Base-by-base conservation (phyloP, 2,797 vertebrate genomes). In the Pogonophryne albipinna region DNA sequence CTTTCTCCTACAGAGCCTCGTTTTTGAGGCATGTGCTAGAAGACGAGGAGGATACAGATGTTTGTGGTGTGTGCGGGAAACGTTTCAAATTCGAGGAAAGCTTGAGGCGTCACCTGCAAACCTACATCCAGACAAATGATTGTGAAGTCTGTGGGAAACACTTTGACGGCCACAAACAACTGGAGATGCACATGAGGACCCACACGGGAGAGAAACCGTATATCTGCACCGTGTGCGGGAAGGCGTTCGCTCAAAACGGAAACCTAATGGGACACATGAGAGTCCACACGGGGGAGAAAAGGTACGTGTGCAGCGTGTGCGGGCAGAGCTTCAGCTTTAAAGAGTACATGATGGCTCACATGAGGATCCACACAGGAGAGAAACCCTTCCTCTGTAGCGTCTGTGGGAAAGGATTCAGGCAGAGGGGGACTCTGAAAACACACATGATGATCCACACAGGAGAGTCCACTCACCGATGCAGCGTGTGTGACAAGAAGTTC, bases 371-470 rank as follows among this genome's bases (percentile, higher is more conserved):
- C 85, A 80, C 85, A 0, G 76, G 83, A 0, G 83, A 87, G 78
- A 87, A 81, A 14, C 86, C 83, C 2, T 80, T 86, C 0, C 80
- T 76, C 0, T 88, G 88, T 66, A 86, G 86, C 71, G 17, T 83
- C 38, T 87, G 86, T 20, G 84, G 82, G 14, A 85, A 88, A 60
- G 82, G 71, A 0, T 90, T 88, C 27, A 41, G 84, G 0, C 69
- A 82, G 76, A 57, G 76, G 53, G 74, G 82, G 0, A 78, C 80
- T 0, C 60, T 90, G 74, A 85, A 79, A 3, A 85, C 80, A 0
- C 88, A 89, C 82, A 72, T 42, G 59, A 79, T 76, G 78, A 83
- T 86, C 34, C 86, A 89, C 58, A 16, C 84, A 0, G 88, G 85
- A 0, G 78, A 86, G 71, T 76, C 59, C 5, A 34, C 73, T 2